A percentile compares a stretch with the other conserved stretches of the same genome.
phyloP scores from a whole-genome alignment of 2,797 vertebrate species.

The Dallia pectoralis region DNA sequence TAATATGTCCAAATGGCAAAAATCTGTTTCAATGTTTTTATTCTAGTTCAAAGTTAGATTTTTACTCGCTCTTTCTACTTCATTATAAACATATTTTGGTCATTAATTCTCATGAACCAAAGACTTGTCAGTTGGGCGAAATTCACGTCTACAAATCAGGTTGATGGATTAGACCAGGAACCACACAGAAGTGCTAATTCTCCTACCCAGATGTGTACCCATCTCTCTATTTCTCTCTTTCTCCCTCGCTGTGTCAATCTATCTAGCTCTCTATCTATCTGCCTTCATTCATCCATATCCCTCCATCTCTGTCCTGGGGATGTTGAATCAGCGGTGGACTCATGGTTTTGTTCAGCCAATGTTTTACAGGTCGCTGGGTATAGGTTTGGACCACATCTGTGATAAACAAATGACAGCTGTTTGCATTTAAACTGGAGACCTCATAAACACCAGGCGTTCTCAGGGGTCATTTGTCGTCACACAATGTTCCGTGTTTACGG shows the following conservation, averaged over 20 bases:
- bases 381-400: neutral
- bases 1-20: neutral
- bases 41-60: neutral
- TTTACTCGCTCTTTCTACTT: neutral
- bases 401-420: neutral
- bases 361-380: neutral
- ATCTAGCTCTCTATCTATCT: neutral
- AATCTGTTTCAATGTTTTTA: neutral
- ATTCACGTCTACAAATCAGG: slow-evolving; percentile 22
- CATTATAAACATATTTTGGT: slow-evolving; percentile 22
- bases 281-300: neutral
- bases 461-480: neutral
- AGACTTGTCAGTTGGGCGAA: slow-evolving; percentile 22
- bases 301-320: neutral
- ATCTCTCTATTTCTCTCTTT: neutral
- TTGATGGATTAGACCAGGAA: slow-evolving; percentile 44
- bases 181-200: slow-evolving; percentile 37
- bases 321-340: slow-evolving; percentile 1
- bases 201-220: slow-evolving; percentile 59
- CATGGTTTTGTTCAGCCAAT: neutral
- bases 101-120: slow-evolving; percentile 17
- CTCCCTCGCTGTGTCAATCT: neutral
- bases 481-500: neutral
- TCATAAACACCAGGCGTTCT: neutral
- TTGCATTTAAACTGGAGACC: neutral